Evolutionary conservation across 2,888 invertebrate species (phyloP), one percentile per base, ranked within the genome.

Genomic region (Heliconius aoede): DNA sequence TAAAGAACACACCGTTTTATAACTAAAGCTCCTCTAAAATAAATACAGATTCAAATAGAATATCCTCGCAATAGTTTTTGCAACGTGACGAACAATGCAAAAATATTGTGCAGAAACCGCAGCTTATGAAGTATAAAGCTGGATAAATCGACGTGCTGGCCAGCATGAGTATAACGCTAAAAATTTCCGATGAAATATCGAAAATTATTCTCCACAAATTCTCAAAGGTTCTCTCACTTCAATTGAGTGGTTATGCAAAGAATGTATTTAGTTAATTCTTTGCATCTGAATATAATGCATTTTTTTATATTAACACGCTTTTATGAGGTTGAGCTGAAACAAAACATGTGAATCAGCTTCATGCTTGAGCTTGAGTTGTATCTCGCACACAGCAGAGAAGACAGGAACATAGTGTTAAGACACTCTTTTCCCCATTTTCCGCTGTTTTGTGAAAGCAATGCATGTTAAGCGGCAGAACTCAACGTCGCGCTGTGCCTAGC

Each of bases 81-180:
- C 46, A 46, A 21, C 55, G 30, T 55, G 40, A 60, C 74, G 65
- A 75, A 77, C 51, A 74, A 46, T 72, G 61, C 60, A 64, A 46
- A 64, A 76, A 61, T 61, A 71, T 55, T 51, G 36, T 28, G 11
- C 13, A 61, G 55, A 72, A 65, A 65, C 65, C 36, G 40, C 72
- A 51, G 76, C 72, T 72, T 72, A 76, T 76, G 58, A 71, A 64
- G 71, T 71, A 61, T 76, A 32, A 71, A 76, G 76, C 65, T 58
- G 72, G 64, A 72, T 72, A 76, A 76, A 65, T 55, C 72, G 65
- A 76, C 72, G 58, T 40, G 60, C 58, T 36, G n/a, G 51, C 74
- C 24, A 69, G 26, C 28, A 28, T 28, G 46, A 62, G 46, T 28
- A 9, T 73, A 40, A 11, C 62, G 72, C 60, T 60, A 60, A 36